phyloP scores from a whole-genome alignment of 1,140 invertebrate genomes.

The Bombyx mandarina region DNA sequence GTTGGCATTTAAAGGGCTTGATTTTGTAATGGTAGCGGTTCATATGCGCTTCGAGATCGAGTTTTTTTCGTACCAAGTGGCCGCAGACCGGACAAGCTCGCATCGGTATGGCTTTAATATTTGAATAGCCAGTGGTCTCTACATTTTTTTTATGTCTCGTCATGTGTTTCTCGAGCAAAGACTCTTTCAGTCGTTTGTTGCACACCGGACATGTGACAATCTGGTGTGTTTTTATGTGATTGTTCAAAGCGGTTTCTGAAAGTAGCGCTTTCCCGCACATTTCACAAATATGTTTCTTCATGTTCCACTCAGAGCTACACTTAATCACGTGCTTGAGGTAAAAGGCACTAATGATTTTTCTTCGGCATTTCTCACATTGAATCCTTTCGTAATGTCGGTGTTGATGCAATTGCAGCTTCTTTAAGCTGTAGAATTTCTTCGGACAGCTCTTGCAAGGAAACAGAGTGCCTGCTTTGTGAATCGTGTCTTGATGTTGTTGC shows the following conservation, averaged over 20 bases:
- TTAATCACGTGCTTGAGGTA: conserved; percentile 18
- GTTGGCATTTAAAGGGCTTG: conserved; percentile 25
- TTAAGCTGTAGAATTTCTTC: conserved; percentile 20
- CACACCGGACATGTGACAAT: conserved; percentile 17
- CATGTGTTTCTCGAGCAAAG: conserved; percentile 20
- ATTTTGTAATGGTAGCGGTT: conserved; percentile 29
- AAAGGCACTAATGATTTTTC: conserved; percentile 16
- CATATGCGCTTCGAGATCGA: conserved; percentile 25
- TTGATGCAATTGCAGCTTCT: conserved; percentile 23
- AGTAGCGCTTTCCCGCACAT: conserved; percentile 20
- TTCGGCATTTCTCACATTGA: conserved; percentile 19
- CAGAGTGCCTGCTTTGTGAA: conserved; percentile 10
- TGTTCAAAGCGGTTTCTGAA: conserved; percentile 10
- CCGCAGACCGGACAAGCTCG: conserved; percentile 17
- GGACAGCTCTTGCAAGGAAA: conserved; percentile 23
- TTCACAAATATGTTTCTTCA: conserved; percentile 15
- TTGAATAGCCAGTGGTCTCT: neutral
- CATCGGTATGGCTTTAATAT: neutral
- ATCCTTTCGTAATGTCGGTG: conserved; percentile 24
- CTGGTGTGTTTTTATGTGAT: conserved; percentile 18
- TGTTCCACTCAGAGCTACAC: conserved; percentile 10
- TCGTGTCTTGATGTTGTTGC: conserved; percentile 15
- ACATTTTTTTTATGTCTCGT: conserved; percentile 8
- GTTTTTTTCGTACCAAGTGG: conserved; percentile 16
- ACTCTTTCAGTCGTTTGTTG: conserved; percentile 16